Evolutionary conservation across 2,888 invertebrate species (phyloP), one percentile per base, ranked within the genome.

Genomic region (Aphrophora alni): DNA sequence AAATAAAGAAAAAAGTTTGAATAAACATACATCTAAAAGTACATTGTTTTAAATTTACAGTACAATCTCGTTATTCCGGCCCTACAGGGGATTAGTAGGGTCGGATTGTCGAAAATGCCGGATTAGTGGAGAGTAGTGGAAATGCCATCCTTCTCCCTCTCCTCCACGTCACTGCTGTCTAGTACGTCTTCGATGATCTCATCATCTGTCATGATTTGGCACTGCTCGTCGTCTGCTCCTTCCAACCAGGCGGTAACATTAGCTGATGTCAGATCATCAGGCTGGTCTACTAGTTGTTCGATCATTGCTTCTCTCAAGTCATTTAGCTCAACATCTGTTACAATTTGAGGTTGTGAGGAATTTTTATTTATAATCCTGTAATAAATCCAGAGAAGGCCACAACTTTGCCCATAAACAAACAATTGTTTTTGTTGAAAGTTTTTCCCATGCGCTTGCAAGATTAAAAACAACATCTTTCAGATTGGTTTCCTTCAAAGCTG

Each of bases 121-220:
- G n/a, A n/a, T n/a, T n/a, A n/a, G n/a, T n/a, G n/a, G n/a, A n/a
- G n/a, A n/a, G n/a, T n/a, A n/a, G n/a, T n/a, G n/a, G n/a, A n/a
- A n/a, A n/a, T n/a, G n/a, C n/a, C n/a, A n/a, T n/a, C n/a, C n/a
- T n/a, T n/a, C n/a, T 75, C 75, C 38, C 75, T 10, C 25, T 26
- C 21, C 26, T 75, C 59, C 59, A 26, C 26, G 14, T 21, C 38
- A 38, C 38, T 59, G 28, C 24, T 38, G 17, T 28, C 28, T 5
- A 28, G 17, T 26, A 51, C 8, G 24, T 75, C 25, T 38, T 59
- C 68, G 27, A 68, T 26, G 10, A 76, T 76, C 21, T 68, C n/a
- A 17, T 76, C 68, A n/a, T 76, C 76, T 76, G 76, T 76, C 76
- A 76, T 68, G 0, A 76, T 68, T 26, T 76, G 27, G 0, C n/a